Conservation (phyloP, 2,888 invertebrate genomes). For the Helleia helle region DNA sequence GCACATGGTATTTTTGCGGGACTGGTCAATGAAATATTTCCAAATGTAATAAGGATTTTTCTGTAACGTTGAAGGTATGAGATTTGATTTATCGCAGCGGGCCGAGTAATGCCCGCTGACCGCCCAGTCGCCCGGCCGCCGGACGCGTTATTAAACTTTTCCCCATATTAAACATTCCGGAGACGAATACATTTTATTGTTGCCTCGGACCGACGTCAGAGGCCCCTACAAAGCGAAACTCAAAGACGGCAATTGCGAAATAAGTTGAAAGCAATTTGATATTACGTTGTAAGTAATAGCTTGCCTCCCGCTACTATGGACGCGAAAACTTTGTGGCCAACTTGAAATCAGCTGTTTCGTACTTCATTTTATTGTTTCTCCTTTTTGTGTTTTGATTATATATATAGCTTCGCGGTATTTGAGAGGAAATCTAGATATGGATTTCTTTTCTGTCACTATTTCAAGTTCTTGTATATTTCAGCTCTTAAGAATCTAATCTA, state of each 20-base stretch:
- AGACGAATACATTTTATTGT: conserved; percentile 76
- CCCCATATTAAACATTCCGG: conserved; percentile 76
- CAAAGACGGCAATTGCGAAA: conserved; percentile 75
- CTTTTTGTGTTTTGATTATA: background rate
- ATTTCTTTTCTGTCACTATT: too few species aligned
- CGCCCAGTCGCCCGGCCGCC: conserved; percentile 39
- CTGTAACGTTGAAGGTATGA: conserved; percentile 62
- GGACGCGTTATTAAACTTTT: conserved; percentile 75
- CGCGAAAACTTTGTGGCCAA: conserved; percentile 28
- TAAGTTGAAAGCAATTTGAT: conserved; percentile 75
- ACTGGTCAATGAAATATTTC: conserved; percentile 43
- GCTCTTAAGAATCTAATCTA: too few species aligned
- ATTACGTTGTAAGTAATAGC: conserved; percentile 74
- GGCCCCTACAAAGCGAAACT: conserved; percentile 73
- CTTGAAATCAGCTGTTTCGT: conserved; percentile 15
- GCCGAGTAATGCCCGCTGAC: conserved; percentile 48
- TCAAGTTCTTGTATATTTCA: too few species aligned
- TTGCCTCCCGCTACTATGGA: conserved; percentile 57
- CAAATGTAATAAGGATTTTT: conserved; percentile 67
- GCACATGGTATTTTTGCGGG: conserved; percentile 7
- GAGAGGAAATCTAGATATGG: too few species aligned
- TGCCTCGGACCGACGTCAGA: conserved; percentile 73
- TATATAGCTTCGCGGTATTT: background rate
- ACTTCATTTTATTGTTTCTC: conserved; percentile 4
- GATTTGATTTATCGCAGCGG: conserved; percentile 71